Percentiles rank a stretch among this genome's conserved stretches.
Conservation (phyloP, 2,888 invertebrate species). For the Drosophila aldrichi region DNA sequence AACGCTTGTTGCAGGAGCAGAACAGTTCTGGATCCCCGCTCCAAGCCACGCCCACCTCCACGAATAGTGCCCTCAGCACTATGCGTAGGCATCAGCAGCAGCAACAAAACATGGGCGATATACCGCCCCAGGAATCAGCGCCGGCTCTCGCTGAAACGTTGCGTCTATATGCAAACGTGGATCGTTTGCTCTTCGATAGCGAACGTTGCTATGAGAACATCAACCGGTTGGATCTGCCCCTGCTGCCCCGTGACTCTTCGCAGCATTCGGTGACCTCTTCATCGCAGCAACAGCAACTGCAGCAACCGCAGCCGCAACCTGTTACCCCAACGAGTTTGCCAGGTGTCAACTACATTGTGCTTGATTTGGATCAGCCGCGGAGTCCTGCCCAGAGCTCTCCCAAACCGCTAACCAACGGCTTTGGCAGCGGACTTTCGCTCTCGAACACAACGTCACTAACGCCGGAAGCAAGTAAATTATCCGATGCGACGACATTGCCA, state of each 20-base stretch:
- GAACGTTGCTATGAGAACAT: slow-evolving; percentile 83
- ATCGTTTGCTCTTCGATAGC: slow-evolving; percentile 53
- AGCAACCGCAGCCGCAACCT: slow-evolving; percentile 36
- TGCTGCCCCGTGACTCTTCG: slow-evolving; percentile 57
- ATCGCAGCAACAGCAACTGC: slow-evolving; percentile 20
- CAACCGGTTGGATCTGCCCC: slow-evolving; percentile 75
- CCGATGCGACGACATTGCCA: slow-evolving; percentile 8
- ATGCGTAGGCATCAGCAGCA: slow-evolving; percentile 32
- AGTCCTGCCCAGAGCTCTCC: slow-evolving; percentile 73
- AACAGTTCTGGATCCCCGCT: slow-evolving; percentile 32
- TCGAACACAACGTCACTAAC: slow-evolving; percentile 21
- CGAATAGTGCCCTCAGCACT: slow-evolving; percentile 49
- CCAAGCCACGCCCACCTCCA: slow-evolving; percentile 35
- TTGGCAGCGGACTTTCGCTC: slow-evolving; percentile 66
- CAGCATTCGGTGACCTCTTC: slow-evolving; percentile 52
- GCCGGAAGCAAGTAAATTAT: slow-evolving; percentile 8
- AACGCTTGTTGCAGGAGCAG: slow-evolving; percentile 65
- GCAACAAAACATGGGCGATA: slow-evolving; percentile 55
- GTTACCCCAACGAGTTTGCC: slow-evolving; percentile 67
- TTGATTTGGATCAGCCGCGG: slow-evolving; percentile 84
- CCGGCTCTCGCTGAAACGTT: slow-evolving; percentile 73
- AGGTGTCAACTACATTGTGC: slow-evolving; percentile 84
- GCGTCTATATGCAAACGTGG: slow-evolving; percentile 83
- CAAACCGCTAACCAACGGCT: slow-evolving; percentile 45
- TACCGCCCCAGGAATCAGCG: slow-evolving; percentile 84